These are phyloP conservation scores for Caradrina kadenii DNA, from an alignment of 2,888 invertebrate genomes.

Conservation along the genomic window DNA sequence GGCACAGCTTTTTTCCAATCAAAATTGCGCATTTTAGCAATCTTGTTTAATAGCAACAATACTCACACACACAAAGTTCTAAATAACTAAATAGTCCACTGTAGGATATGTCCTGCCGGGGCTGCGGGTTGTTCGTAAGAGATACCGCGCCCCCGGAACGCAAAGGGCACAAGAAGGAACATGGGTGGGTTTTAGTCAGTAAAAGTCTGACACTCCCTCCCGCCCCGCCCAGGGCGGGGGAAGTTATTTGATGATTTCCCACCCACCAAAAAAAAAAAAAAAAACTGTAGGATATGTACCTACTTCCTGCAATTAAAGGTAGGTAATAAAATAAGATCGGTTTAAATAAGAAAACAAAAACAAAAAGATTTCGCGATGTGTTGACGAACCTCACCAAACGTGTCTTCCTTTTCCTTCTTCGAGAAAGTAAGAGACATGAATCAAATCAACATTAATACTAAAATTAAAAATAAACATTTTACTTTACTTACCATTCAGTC, in stretches of 20 bases:
- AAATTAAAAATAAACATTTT: constrained; percentile 19
- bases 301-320: constrained; percentile 3
- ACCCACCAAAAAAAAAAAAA: too few relatives aligned
- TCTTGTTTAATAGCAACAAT: too few relatives aligned
- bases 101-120: too few relatives aligned
- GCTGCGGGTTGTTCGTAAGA: too few relatives aligned
- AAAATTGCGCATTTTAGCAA: too few relatives aligned
- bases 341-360: constrained; percentile 22
- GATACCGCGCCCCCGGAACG: too few relatives aligned
- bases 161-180: too few relatives aligned
- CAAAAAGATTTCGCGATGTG: constrained; percentile 25
- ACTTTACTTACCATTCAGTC: constrained; percentile 1
- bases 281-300: constrained; percentile 20
- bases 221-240: too few relatives aligned
- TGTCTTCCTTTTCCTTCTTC: constrained; percentile 25
- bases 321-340: constrained; percentile 24
- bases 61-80: not conserved
- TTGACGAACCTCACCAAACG: constrained; percentile 24
- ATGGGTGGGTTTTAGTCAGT: too few relatives aligned
- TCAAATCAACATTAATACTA: constrained; percentile 26
- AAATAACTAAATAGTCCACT: not conserved
- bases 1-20: constrained; percentile 19
- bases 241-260: too few relatives aligned
- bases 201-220: too few relatives aligned
- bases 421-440: constrained; percentile 28